Conservation (phyloP, 2,888 invertebrate genomes). For the Chesias legatella region DNA sequence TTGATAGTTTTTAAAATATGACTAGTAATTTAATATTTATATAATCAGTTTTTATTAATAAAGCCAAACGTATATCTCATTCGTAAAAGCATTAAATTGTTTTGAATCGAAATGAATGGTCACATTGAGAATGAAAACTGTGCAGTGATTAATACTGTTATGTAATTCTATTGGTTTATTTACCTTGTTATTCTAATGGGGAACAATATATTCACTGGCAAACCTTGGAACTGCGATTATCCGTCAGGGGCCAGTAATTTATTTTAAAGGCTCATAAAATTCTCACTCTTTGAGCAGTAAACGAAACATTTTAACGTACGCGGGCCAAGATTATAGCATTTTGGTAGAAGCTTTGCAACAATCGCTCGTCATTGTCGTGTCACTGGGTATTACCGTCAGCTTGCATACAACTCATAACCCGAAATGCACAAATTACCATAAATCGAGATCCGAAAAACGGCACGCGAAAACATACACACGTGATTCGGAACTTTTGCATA, state of each 20-base stretch:
- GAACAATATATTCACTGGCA: constrained; percentile 65
- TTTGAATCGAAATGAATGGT: not conserved
- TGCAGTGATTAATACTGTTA: constrained; percentile 33
- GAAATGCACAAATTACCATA: constrained; percentile 54
- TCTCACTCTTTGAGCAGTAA: constrained; percentile 75
- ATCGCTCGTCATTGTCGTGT: constrained; percentile 66
- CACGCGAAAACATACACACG: constrained; percentile 62
- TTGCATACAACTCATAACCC: constrained; percentile 45
- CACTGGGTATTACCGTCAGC: constrained; percentile 56
- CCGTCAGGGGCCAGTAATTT: constrained; percentile 64
- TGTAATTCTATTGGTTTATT: constrained; percentile 51
- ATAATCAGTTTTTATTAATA: constrained; percentile 42
- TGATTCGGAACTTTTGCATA: constrained; percentile 57
- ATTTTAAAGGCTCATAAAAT: constrained; percentile 77
- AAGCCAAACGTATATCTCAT: constrained; percentile 11
- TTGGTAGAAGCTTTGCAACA: constrained; percentile 49
- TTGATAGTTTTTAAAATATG: constrained; percentile 41
- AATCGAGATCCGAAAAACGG: constrained; percentile 47
- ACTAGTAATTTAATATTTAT: constrained; percentile 47
- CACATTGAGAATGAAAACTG: not conserved
- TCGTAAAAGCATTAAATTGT: constrained; percentile 5
- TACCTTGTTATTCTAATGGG: constrained; percentile 56
- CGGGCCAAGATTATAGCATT: constrained; percentile 49
- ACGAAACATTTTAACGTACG: constrained; percentile 74
- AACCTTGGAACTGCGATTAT: constrained; percentile 60